phyloP scores from a whole-genome alignment of 2,888 invertebrate species.

The Sipha maydis region DNA sequence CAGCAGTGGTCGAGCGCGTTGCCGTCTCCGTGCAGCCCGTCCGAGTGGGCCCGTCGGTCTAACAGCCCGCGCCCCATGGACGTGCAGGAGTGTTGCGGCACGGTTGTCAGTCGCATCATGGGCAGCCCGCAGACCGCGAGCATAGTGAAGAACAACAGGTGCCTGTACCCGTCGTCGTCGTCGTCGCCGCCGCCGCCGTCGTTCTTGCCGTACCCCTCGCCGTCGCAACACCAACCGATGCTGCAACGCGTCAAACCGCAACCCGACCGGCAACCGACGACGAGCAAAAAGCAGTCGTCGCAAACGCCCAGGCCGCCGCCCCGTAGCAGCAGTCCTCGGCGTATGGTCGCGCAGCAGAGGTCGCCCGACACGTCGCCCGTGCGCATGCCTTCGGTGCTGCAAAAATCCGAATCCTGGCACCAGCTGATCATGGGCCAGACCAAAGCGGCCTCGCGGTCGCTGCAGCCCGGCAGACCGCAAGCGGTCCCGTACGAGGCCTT shows the following conservation, averaged over 20 bases:
- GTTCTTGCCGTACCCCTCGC: not conserved
- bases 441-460: conserved; percentile 66
- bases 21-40: not conserved
- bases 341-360: conserved; percentile 24
- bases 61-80: not conserved
- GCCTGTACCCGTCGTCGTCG: not conserved
- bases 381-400: conserved; percentile 67
- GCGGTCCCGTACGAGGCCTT: conserved; percentile 11
- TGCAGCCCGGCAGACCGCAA: conserved; percentile 26
- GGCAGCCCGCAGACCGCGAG: conserved; percentile 66
- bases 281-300: not conserved
- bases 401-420: conserved; percentile 85
- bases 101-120: conserved; percentile 74
- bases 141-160: conserved; percentile 40
- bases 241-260: not conserved
- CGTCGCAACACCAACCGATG: not conserved
- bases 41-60: not conserved
- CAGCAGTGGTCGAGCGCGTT: not conserved
- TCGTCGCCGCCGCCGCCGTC: not conserved
- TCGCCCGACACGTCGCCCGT: conserved; percentile 63
- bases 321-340: too few species aligned
- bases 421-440: conserved; percentile 72
- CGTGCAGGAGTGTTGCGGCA: not conserved
- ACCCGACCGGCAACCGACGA: not conserved
- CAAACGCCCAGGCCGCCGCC: conserved; percentile 12